phyloP scores from a whole-genome alignment of 2,113 vertebrate species.

The Mustela nigripes region DNA sequence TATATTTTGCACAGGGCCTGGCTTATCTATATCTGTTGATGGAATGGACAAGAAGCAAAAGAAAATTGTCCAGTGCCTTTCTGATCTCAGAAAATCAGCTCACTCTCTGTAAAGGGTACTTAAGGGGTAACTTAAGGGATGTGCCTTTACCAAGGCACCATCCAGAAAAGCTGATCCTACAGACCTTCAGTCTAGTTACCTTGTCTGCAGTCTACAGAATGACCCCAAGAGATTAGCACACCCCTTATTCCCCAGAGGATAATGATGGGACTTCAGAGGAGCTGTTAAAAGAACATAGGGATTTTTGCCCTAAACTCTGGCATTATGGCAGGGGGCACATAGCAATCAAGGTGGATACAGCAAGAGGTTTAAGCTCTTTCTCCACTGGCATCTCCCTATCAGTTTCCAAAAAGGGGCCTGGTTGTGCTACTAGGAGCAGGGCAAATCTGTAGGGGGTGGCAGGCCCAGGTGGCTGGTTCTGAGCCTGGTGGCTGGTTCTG shows the following conservation, averaged over 20 bases:
- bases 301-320: background rate
- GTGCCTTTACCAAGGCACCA: background rate
- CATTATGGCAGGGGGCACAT: rapidly evolving
- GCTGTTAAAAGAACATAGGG: background rate
- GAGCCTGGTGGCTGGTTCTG: background rate
- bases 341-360: too few relatives aligned
- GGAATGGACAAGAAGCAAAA: background rate
- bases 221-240: background rate
- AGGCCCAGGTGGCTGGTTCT: background rate
- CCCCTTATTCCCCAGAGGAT: background rate
- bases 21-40: background rate
- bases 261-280: background rate
- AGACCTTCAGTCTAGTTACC: background rate
- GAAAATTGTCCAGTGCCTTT: background rate
- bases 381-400: background rate
- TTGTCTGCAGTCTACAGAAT: background rate
- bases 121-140: background rate
- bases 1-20: background rate
- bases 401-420: background rate
- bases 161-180: background rate
- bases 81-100: background rate
- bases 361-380: background rate
- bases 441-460: background rate
- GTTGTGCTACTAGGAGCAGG: background rate
- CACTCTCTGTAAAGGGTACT: background rate